Conservation (phyloP, 2,888 invertebrate genomes). For the Tryphoninae sp. region DNA sequence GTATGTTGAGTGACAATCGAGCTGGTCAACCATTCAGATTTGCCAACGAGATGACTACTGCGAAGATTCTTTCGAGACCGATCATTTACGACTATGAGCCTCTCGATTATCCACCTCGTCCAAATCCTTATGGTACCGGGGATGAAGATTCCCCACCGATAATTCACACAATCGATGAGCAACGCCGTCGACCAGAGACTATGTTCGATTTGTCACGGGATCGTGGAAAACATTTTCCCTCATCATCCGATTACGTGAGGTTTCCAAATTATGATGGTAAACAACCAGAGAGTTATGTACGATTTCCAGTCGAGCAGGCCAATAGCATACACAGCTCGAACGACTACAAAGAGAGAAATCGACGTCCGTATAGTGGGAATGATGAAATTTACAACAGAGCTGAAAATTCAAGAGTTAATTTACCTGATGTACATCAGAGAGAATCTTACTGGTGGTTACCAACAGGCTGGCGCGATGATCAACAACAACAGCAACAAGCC, state of each 20-base stretch:
- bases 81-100: slow-evolving; percentile 52
- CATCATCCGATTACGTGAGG: slow-evolving; percentile 63
- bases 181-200: slow-evolving; percentile 32
- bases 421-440: slow-evolving; percentile 65
- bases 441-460: slow-evolving; percentile 69
- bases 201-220: slow-evolving; percentile 13
- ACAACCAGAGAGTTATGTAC: slow-evolving; percentile 66
- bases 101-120: slow-evolving; percentile 19
- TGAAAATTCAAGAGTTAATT: background rate
- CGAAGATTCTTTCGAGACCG: slow-evolving; percentile 29
- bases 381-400: slow-evolving; percentile 25
- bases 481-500: slow-evolving; percentile 53
- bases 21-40: slow-evolving; percentile 32
- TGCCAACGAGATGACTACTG: slow-evolving; percentile 8
- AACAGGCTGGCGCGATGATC: slow-evolving; percentile 67
- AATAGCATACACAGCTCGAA: slow-evolving; percentile 76
- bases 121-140: slow-evolving; percentile 8
- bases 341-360: slow-evolving; percentile 72
- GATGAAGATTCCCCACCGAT: slow-evolving; percentile 43
- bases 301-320: slow-evolving; percentile 75
- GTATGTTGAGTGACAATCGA: slow-evolving; percentile 21
- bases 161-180: slow-evolving; percentile 60
- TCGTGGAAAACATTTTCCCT: slow-evolving; percentile 13
- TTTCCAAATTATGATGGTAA: slow-evolving; percentile 68
- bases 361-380: slow-evolving; percentile 62